Conservation (phyloP, 2,888 invertebrate species). For the Agonopterix subpropinquella region DNA sequence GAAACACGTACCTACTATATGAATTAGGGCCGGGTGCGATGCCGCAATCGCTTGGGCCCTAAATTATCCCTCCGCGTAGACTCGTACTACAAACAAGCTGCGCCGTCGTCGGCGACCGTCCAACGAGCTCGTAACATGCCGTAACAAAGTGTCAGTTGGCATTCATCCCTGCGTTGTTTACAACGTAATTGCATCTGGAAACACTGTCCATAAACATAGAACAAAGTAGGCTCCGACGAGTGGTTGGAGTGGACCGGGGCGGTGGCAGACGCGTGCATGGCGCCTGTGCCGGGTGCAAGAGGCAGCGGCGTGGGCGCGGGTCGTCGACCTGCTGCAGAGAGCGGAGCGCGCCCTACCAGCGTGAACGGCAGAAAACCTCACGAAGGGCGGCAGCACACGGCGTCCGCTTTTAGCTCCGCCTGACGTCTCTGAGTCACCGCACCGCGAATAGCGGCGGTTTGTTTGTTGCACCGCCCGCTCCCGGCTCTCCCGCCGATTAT, state of each 20-base stretch:
- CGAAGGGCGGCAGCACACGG: slow-evolving; percentile 72
- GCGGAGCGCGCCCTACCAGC: slow-evolving; percentile 51
- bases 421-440: slow-evolving; percentile 69
- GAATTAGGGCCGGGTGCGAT: slow-evolving; percentile 41
- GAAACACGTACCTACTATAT: slow-evolving; percentile 22
- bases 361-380: slow-evolving; percentile 67
- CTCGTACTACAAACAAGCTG: slow-evolving; percentile 14
- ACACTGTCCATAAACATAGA: neutral
- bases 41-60: slow-evolving; percentile 42
- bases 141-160: slow-evolving; percentile 17
- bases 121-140: slow-evolving; percentile 5
- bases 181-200: neutral
- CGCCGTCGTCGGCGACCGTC: slow-evolving; percentile 13
- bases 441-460: slow-evolving; percentile 70
- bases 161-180: slow-evolving; percentile 4
- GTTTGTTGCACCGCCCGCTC: slow-evolving; percentile 71
- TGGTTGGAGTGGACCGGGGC: neutral
- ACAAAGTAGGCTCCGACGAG: neutral
- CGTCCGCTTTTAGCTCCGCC: slow-evolving; percentile 72
- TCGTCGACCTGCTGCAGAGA: slow-evolving; percentile 62
- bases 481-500: slow-evolving; percentile 60
- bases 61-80: slow-evolving; percentile 30
- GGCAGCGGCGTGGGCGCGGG: slow-evolving; percentile 55
- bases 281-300: slow-evolving; percentile 48
- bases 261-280: slow-evolving; percentile 9